These are phyloP conservation scores for Notamacropus eugenii DNA, from an alignment of 2,797 vertebrate genomes.

Conservation along the genomic window DNA sequence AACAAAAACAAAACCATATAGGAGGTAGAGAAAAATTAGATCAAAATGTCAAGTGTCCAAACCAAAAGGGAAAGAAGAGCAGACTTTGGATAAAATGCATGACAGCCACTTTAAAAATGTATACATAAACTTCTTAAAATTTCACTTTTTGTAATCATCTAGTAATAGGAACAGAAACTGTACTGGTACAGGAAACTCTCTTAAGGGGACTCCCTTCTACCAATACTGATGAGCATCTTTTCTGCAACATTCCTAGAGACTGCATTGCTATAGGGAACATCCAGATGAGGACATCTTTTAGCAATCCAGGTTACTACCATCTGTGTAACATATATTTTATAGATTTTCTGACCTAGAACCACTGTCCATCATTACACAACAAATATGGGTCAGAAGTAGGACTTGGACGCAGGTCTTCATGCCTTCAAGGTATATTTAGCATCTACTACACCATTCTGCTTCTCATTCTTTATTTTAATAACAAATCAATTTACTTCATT, in stretches of 20 bases:
- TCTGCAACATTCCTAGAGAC: background rate
- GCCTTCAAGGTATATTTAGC: background rate
- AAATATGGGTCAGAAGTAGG: background rate
- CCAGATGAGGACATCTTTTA: background rate
- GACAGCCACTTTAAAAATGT: background rate
- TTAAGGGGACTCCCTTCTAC: background rate
- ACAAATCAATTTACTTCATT: background rate
- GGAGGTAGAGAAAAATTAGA: background rate
- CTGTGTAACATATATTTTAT: background rate
- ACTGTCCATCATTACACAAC: background rate
- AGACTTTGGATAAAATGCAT: slow-evolving; percentile 20
- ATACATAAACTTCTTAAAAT: slow-evolving; percentile 22
- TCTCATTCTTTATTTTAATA: background rate
- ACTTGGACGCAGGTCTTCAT: background rate
- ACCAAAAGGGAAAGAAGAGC: background rate
- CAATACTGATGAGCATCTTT: background rate
- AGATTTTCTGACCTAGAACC: background rate
- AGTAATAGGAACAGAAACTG: background rate
- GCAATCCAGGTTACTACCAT: background rate
- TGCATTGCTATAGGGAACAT: background rate
- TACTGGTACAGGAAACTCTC: background rate
- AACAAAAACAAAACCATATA: background rate
- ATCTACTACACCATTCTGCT: background rate
- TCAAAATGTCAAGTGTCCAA: background rate
- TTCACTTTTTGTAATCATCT: background rate